Evolutionary conservation across 2,113 vertebrate species (phyloP).

Genomic region (Malurus elegans): DNA sequence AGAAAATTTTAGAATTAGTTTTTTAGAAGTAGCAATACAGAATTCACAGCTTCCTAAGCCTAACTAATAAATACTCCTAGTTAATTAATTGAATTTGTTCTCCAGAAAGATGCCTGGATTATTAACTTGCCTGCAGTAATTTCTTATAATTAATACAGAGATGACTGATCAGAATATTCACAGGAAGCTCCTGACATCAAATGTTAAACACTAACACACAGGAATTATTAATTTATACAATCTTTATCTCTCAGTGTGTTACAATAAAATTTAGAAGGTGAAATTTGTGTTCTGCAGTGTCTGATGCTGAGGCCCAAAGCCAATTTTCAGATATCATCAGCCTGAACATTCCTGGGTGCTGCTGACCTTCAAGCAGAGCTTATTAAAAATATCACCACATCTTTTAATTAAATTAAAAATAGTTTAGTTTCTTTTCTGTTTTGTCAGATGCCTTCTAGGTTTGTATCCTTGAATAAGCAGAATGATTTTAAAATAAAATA

Average conservation of each 20-base stretch:
- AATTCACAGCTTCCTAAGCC: background rate
- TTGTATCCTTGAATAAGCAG: background rate
- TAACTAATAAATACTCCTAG: background rate
- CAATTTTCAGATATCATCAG: background rate
- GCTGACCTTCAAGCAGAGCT: background rate
- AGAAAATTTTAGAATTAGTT: background rate
- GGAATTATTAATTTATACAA: background rate
- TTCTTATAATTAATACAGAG: background rate
- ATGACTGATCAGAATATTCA: background rate
- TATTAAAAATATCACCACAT: background rate
- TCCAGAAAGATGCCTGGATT: background rate
- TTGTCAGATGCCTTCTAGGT: background rate
- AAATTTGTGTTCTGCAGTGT: background rate
- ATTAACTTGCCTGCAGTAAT: background rate
- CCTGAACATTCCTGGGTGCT: background rate
- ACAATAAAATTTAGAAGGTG: background rate
- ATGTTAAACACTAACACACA: background rate
- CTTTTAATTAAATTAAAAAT: background rate
- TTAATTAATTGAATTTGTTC: background rate
- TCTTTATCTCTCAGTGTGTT: background rate
- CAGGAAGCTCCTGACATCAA: background rate
- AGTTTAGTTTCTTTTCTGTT: background rate
- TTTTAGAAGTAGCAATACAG: background rate
- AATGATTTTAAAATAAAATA: background rate
- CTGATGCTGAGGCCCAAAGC: background rate